Base-by-base conservation (phyloP, 2,113 vertebrate genomes). In the Furnarius figulus region DNA sequence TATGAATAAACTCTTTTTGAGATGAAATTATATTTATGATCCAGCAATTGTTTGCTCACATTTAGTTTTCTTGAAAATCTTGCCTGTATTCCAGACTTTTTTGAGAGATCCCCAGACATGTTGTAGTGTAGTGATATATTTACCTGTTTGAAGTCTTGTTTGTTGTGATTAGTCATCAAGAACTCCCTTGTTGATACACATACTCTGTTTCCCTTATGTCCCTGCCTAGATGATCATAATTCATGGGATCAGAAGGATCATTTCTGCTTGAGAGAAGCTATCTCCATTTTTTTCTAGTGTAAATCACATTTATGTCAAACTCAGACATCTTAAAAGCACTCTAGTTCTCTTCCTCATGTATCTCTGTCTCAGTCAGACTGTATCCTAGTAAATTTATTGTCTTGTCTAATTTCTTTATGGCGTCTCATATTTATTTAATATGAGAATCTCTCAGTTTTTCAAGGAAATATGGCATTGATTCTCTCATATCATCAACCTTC, bases 371-470 rank as follows among this genome's bases (percentile, higher is more conserved):
- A 65, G 21, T 74, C 70, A 35, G 23, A 89, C 24, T 68, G 35
- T 28, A 79, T 85, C 58, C 46, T 31, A 35, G 44, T 61, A 91
- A 92, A 92, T 80, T 66, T 72, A 93, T 77, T 63, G 46, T 61
- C 55, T 85, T 87, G 50, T 74, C 30, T 74, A 89, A 91, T 93
- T 90, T 93, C 39, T 83, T 87, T 66, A 70, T 58, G 59, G 35
- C 50, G 20, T 59, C 10, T 91, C 22, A 62, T 62, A 76, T 83
- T 80, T 91, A 76, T 70, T 79, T 79, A 85, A 66, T 79, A 89
- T 28, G 25, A 74, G 23, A 66, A 50, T 58, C 14, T 89, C 83
- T 67, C 13, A 0, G 3, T 61, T 85, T 96, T 47, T n/a, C 49
- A 31, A 49, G 42, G 77, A 68, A 72, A 75, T 50, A 42, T 20